Evolutionary conservation across 2,113 vertebrate genomes (phyloP).

Genomic region (Sinocyclocheilus anophthalmus): DNA sequence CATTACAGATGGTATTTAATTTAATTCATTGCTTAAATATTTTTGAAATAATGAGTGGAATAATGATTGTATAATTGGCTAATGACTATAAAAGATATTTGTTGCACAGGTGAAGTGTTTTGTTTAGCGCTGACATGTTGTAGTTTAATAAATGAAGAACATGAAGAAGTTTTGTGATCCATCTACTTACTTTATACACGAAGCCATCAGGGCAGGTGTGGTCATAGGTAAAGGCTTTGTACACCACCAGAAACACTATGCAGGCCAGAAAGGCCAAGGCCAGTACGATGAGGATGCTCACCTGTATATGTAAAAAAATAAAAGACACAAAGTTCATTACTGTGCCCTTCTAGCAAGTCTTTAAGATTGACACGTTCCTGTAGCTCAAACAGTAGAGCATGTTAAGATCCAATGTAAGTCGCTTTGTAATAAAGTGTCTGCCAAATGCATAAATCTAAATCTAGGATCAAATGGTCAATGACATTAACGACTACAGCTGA

Average conservation of each 20-base stretch:
- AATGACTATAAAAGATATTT: neutral
- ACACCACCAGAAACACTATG: conserved; percentile 99
- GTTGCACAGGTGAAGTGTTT: neutral
- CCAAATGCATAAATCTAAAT: no score
- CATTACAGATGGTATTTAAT: no score
- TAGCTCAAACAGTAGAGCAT: no score
- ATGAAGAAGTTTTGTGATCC: no score
- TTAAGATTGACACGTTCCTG: neutral
- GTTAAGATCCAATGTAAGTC: no score
- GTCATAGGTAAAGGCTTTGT: conserved; percentile 99
- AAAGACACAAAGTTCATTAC: conserved; percentile 32
- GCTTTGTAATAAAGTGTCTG: no score
- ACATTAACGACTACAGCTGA: no score
- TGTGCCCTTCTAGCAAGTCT: neutral
- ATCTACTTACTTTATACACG: conserved; percentile 91
- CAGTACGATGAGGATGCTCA: conserved; percentile 96
- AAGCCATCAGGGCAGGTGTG: conserved; percentile 99
- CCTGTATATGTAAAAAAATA: conserved; percentile 73
- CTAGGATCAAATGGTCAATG: no score
- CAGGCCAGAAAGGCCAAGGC: conserved; percentile 97
- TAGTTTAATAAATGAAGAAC: neutral
- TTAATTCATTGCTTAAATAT: no score
- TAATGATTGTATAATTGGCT: neutral
- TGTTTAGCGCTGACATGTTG: neutral
- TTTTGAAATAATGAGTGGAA: no score